These are phyloP conservation scores for Sericinus montela DNA, from an alignment of 2,888 invertebrate species.

Conservation along the genomic window DNA sequence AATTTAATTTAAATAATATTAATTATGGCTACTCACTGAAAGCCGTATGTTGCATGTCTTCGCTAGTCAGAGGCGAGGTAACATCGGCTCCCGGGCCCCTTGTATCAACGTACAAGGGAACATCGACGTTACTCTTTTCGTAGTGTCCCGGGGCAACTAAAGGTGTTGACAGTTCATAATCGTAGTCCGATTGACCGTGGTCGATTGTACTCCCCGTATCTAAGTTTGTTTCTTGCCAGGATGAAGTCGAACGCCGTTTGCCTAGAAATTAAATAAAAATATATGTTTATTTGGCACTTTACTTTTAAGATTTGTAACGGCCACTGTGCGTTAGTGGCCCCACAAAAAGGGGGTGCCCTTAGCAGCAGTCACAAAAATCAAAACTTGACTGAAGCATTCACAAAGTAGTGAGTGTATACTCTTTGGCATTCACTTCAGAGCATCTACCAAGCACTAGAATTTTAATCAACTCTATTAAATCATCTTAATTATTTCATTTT, in stretches of 20 bases:
- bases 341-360: too few species aligned
- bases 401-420: too few species aligned
- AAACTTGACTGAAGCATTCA: too few species aligned
- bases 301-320: too few species aligned
- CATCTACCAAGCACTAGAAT: too few species aligned
- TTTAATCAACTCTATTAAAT: too few species aligned
- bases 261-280: conserved; percentile 34
- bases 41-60: conserved; percentile 58
- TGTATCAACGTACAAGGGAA: conserved; percentile 87
- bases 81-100: conserved; percentile 53
- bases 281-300: too few species aligned
- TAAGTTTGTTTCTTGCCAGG: conserved; percentile 94
- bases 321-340: too few species aligned
- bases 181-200: conserved; percentile 77
- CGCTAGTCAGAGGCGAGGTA: conserved; percentile 61
- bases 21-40: conserved; percentile 45
- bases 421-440: too few species aligned
- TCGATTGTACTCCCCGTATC: conserved; percentile 89
- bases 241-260: conserved; percentile 80
- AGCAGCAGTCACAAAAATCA: too few species aligned
- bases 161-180: conserved; percentile 42
- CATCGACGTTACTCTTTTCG: conserved; percentile 52
- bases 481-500: too few species aligned
- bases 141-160: conserved; percentile 54
- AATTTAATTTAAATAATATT: too few species aligned